Conservation (phyloP, 2,888 invertebrate genomes). For the Pyralis farinalis region DNA sequence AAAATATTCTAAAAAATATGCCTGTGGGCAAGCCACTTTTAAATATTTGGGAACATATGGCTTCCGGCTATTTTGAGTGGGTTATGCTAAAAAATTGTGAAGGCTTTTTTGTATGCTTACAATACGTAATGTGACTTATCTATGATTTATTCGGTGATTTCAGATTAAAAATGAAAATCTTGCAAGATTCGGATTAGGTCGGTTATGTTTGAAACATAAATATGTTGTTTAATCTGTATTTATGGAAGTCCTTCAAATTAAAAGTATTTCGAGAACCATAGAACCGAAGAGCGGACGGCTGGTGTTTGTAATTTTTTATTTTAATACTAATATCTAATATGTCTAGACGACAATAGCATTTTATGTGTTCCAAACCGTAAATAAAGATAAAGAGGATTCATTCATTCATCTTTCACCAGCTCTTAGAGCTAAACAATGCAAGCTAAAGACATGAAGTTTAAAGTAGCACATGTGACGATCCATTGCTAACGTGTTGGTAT, state of each 20-base stretch:
- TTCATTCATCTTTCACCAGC: too few species aligned
- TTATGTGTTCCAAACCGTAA: too few species aligned
- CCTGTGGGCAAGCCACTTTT: slow-evolving; percentile 64
- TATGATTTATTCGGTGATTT: slow-evolving; percentile 42
- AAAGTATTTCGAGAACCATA: slow-evolving; percentile 9
- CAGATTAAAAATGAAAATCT: slow-evolving; percentile 18
- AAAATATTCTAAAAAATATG: slow-evolving; percentile 48
- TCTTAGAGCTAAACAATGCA: too few species aligned
- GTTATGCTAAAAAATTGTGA: slow-evolving; percentile 69
- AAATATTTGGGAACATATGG: slow-evolving; percentile 78
- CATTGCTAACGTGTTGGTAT: too few species aligned
- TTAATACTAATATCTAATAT: too few species aligned
- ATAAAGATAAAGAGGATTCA: too few species aligned
- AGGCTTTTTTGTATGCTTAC: slow-evolving; percentile 43
- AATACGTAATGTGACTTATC: slow-evolving; percentile 49
- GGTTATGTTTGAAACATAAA: slow-evolving; percentile 29
- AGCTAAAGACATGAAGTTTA: too few species aligned
- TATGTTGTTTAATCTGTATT: slow-evolving; percentile 36
- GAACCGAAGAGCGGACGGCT: too few species aligned
- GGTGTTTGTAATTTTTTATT: too few species aligned
- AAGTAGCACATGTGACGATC: too few species aligned
- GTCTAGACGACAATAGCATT: too few species aligned
- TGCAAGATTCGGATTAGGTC: slow-evolving; percentile 19
- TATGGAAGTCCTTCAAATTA: slow-evolving; percentile 31
- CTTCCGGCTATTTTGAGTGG: slow-evolving; percentile 78